Base-by-base conservation (phyloP, 2,888 invertebrate genomes). In the Pecten maximus region DNA sequence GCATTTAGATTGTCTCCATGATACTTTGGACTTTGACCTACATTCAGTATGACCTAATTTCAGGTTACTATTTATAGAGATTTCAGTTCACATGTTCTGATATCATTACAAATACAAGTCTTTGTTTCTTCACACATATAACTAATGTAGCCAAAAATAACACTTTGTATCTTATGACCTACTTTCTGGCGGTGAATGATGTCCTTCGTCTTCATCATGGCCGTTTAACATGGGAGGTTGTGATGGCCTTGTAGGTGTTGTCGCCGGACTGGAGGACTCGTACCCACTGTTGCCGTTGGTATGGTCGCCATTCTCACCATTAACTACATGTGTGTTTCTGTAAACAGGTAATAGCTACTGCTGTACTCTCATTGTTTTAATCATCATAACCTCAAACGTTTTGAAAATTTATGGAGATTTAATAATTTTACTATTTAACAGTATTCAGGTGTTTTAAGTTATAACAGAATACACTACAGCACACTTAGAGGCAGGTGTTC, bases 261-360 rank as follows among this genome's bases (percentile, higher is more conserved):
- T n/a, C 3, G 19, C 88, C 2, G 88, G 74, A 88, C 54, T 91
- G 90, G 87, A 89, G 90, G 88, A 93, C 91, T 87, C 89, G 88
- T 91, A 91, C 16, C 92, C 92, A 87, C 90, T 92, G 89, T 92
- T 91, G 39, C 93, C 91, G 89, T 91, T 93, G 23, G 40, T 39
- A 87, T 93, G 86, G 90, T 94, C 93, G 10, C 94, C 94, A 90
- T 93, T 92, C 74, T 94, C 93, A 15, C 94, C 94, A 88, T 90
- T 90, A n/a, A 90, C 86, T 44, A 88, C 87, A 40, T 19, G 74
- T 35, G 74, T 74, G 74, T 74, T 74, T 74, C 74, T 74, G 74
- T 74, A 74, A 74, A 35, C 19, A 74, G 35, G 10, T 6, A 60
- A 60, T 23, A 16, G 60, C 6, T 60, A 60, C 60, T 23, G 23